A percentile compares a stretch with the other conserved stretches of the same genome.
Evolutionary conservation across 2,113 vertebrate species (phyloP).

Genomic region (Cyphomyrus plagiostoma): DNA sequence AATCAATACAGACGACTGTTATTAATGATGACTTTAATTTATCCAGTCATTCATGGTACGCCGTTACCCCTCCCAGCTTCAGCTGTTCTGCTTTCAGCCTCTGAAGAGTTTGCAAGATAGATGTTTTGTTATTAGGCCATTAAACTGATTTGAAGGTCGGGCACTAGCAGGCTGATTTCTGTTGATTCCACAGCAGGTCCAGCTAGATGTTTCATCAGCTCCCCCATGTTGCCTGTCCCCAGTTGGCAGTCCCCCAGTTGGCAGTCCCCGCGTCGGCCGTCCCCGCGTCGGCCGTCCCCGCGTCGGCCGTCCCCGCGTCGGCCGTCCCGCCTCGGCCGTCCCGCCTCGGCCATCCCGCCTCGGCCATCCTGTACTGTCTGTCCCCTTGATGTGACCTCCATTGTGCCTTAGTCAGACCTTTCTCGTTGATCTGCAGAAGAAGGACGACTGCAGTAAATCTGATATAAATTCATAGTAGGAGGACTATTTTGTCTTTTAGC

Average conservation of each 20-base stretch:
- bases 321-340: too few relatives aligned
- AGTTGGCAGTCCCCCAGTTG: too few relatives aligned
- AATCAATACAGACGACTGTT: neutral
- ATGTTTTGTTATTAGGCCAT: neutral
- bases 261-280: too few relatives aligned
- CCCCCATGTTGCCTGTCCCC: neutral
- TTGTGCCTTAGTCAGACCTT: neutral
- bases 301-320: fast-evolving
- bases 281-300: too few relatives aligned
- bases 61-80: neutral
- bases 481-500: neutral
- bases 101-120: neutral
- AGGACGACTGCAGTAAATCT: neutral
- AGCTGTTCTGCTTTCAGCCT: neutral
- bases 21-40: neutral
- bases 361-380: neutral
- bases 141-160: neutral
- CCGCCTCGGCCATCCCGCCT: too few relatives aligned
- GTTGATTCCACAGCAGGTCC: neutral
- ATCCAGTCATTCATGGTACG: neutral
- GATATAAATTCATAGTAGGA: neutral
- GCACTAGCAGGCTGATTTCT: neutral
- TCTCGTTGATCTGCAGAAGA: neutral
- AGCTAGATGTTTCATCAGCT: neutral
- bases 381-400: neutral